phyloP scores from a whole-genome alignment of 2,113 vertebrate species.

The Solenodon paradoxus region DNA sequence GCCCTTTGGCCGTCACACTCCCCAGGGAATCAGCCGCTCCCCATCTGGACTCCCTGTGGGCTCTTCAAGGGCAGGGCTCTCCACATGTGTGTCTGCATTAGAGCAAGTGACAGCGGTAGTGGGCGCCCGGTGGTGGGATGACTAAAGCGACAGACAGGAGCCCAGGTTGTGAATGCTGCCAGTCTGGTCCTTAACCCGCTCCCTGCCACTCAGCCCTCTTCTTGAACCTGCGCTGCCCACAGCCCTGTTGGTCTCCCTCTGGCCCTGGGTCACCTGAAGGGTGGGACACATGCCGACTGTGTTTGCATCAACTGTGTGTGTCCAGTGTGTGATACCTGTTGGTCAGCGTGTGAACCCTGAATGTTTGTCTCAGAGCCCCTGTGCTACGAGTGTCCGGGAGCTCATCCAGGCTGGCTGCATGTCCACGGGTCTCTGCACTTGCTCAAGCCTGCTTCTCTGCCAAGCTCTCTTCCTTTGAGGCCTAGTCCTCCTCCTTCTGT shows the following conservation, averaged over 20 bases:
- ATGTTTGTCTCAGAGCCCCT: neutral
- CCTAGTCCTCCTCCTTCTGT: neutral
- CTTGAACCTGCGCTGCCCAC: no score
- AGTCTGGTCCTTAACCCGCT: fast-evolving
- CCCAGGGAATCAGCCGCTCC: neutral
- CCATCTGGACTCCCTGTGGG: neutral
- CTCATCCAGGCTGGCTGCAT: neutral
- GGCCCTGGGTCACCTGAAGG: neutral
- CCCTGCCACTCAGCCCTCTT: neutral
- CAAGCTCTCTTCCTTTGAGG: neutral
- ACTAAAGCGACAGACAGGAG: neutral
- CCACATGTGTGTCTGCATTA: neutral
- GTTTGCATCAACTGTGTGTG: neutral
- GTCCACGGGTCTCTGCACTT: neutral
- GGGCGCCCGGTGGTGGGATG: no score
- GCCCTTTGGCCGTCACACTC: neutral
- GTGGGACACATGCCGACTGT: neutral
- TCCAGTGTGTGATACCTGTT: fast-evolving
- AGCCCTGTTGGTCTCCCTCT: no score
- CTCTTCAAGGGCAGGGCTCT: neutral
- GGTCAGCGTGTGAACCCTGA: fast-evolving
- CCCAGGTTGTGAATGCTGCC: no score
- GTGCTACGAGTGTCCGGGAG: no score
- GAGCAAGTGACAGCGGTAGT: neutral
- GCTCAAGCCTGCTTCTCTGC: neutral